phyloP scores from a whole-genome alignment of 2,113 vertebrate genomes.

The Laticauda laticaudata region DNA sequence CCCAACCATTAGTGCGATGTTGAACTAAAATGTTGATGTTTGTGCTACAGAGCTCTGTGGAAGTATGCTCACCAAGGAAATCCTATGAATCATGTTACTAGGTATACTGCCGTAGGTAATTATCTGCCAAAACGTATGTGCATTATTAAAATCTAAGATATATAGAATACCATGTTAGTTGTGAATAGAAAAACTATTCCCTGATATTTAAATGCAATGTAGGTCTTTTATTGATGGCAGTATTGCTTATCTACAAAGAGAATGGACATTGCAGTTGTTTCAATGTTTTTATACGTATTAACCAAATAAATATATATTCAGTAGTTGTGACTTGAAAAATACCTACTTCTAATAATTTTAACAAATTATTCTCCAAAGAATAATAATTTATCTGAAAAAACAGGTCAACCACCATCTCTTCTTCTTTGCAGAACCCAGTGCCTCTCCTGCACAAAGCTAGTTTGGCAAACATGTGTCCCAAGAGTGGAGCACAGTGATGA shows the following conservation, averaged over 20 bases:
- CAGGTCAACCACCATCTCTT: background rate
- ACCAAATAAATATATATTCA: background rate
- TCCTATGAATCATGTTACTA: background rate
- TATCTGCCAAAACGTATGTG: background rate
- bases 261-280: background rate
- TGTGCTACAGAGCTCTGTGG: background rate
- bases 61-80: constrained; percentile 1
- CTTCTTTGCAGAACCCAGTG: background rate
- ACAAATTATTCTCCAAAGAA: background rate
- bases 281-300: background rate
- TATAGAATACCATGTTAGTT: constrained; percentile 8
- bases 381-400: background rate
- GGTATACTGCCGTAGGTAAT: background rate
- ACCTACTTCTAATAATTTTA: background rate
- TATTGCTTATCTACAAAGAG: background rate
- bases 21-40: background rate
- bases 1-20: background rate
- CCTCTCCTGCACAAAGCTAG: background rate
- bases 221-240: background rate
- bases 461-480: background rate
- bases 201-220: background rate
- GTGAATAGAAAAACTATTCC: background rate
- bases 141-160: background rate
- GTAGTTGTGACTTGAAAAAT: background rate
- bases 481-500: background rate